Conservation (phyloP, 2,797 vertebrate genomes). For the Premnoplex brunnescens region DNA sequence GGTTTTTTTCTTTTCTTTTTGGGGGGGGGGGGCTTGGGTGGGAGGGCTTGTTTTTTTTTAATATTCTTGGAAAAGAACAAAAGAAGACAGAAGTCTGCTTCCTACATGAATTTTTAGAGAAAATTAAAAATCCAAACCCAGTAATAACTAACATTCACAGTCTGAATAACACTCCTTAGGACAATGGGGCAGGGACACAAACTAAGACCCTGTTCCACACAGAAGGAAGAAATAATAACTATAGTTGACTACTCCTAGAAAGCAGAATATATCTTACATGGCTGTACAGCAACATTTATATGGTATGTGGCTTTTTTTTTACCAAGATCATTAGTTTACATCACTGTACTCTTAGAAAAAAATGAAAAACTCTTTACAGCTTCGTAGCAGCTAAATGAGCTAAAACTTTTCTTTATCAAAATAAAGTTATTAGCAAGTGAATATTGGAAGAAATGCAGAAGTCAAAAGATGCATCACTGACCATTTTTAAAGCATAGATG, state of each 20-base stretch:
- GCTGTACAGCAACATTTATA: background rate
- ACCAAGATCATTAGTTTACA: background rate
- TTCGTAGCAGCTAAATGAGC: background rate
- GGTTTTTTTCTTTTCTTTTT: too few relatives aligned
- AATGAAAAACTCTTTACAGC: background rate
- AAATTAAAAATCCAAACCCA: background rate
- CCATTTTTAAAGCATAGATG: background rate
- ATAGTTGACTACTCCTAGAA: background rate
- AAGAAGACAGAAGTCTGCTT: background rate
- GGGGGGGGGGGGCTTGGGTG: too few relatives aligned
- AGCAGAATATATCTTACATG: background rate
- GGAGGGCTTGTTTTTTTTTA: background rate
- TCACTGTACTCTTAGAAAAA: background rate
- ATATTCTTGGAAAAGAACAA: background rate
- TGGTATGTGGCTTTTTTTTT: background rate
- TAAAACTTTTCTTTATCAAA: background rate
- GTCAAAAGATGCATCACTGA: background rate
- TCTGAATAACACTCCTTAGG: background rate
- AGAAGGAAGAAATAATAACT: background rate
- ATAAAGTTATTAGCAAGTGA: background rate
- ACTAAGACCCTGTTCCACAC: background rate
- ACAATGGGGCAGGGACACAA: background rate
- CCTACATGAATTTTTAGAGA: background rate
- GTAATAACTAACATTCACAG: background rate
- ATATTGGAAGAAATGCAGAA: background rate